Conservation (phyloP, 2,888 invertebrate species). For the Rhagophthalmus giganteus region DNA sequence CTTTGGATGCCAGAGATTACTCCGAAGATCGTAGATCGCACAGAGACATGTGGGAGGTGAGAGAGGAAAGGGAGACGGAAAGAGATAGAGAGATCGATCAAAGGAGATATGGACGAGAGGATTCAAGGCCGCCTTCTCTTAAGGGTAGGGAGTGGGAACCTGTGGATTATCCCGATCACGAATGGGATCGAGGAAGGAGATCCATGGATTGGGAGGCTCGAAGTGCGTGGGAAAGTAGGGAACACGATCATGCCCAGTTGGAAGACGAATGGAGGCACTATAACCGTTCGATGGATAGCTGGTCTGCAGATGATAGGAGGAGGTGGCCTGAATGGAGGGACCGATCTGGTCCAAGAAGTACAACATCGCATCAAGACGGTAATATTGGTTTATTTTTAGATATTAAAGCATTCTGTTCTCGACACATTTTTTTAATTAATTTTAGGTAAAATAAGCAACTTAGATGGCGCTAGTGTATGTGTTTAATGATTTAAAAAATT, state of each 20-base stretch:
- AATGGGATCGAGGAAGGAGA: constrained; percentile 57
- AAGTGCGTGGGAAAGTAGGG: constrained; percentile 50
- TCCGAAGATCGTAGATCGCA: constrained; percentile 48
- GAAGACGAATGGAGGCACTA: constrained; percentile 54
- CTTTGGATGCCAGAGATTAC: constrained; percentile 45
- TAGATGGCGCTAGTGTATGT: no score
- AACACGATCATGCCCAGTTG: constrained; percentile 44
- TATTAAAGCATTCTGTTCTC: no score
- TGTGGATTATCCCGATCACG: constrained; percentile 54
- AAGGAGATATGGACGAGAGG: constrained; percentile 45
- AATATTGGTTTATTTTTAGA: constrained; percentile 1
- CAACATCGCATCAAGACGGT: constrained; percentile 49
- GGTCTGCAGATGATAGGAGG: constrained; percentile 60
- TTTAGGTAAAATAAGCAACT: no score
- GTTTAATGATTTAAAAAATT: no score
- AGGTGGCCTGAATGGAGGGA: constrained; percentile 55
- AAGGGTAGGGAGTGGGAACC: constrained; percentile 51
- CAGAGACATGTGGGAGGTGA: constrained; percentile 51
- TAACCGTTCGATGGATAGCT: constrained; percentile 48
- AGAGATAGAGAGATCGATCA: constrained; percentile 47
- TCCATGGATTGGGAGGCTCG: constrained; percentile 59
- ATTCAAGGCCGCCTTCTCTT: constrained; percentile 39
- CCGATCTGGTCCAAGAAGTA: constrained; percentile 57
- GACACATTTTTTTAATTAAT: no score
- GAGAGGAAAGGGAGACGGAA: constrained; percentile 48